Base-by-base conservation (phyloP, 2,113 vertebrate genomes). In the Neopipo cinnamomea region DNA sequence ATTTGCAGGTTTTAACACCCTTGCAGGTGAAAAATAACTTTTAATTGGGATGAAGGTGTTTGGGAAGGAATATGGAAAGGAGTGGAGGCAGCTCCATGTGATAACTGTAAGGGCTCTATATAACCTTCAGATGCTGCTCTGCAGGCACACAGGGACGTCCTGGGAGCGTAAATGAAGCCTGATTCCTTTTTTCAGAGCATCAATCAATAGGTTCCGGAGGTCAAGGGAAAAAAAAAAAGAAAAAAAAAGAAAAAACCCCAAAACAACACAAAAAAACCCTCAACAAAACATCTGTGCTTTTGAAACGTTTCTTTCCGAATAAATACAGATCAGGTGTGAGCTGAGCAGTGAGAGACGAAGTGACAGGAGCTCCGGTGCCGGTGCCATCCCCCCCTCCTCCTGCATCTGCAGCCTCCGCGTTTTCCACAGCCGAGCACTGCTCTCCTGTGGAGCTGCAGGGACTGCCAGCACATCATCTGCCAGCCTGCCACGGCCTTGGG, bases 61-160 rank as follows among this genome's bases (percentile, higher is more conserved):
- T 42, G 61, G 46, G 13, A 59, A 47, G 39, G 56, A 11, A 5
- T 2, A 5, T 1, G 52, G 8, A 12, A 42, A 63, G 55, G 41
- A 24, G 4, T 0, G 28, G 78, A 28, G 56, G 50, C 11, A 18
- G 24, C 49, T 49, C 23, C 49, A 49, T 11, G 24, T 49, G 22
- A 24, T 14, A 23, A 24, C 22, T 24, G 22, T 25, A 2, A 30
- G 53, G 80, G 24, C 66, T 56, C 9, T 0, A 1, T 4, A 1
- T 11, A 8, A 42, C 56, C 87, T 61, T 28, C 80, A 56, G 15
- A 20, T 1, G 37, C 71, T 12, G 62, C 44, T 28, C 76, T 82
- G 76, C 65, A 15, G 31, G 0, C 28, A 68, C 56, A 41, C 20
- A 12, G 71, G 67, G 37, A 31, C 33, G 3, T 17, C 28, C 50